Evolutionary conservation across 1,140 invertebrate species (phyloP).

Genomic region (Cotesia chilonis): DNA sequence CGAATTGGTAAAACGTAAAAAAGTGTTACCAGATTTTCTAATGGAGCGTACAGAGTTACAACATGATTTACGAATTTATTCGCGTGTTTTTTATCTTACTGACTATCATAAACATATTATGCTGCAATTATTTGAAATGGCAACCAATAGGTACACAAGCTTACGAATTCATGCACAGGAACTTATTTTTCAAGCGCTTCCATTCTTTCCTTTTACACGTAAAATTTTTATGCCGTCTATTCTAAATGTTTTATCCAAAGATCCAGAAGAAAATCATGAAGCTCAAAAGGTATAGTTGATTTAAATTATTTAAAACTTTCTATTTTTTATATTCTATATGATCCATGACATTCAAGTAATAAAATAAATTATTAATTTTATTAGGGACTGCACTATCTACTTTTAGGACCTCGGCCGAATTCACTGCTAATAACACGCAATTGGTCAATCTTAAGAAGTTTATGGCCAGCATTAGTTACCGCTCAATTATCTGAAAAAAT

Average conservation of each 20-base stretch:
- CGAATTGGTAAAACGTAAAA: constrained; percentile 70
- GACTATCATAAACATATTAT: constrained; percentile 71
- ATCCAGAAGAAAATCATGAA: constrained; percentile 73
- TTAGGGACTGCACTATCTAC: constrained; percentile 79
- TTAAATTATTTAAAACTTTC: constrained; percentile 17
- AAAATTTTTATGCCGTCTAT: constrained; percentile 69
- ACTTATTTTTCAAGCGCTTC: constrained; percentile 65
- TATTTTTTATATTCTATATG: neutral
- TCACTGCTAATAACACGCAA: constrained; percentile 76
- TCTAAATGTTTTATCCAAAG: constrained; percentile 68
- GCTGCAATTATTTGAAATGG: constrained; percentile 71
- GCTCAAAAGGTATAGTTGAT: constrained; percentile 71
- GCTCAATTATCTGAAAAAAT: constrained; percentile 83
- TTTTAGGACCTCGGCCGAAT: constrained; percentile 72
- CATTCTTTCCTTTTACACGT: constrained; percentile 71
- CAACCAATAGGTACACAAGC: constrained; percentile 75
- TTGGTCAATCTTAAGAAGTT: constrained; percentile 75
- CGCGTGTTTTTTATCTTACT: constrained; percentile 62
- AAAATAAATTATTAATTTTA: constrained; percentile 1
- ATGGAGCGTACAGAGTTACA: constrained; percentile 74
- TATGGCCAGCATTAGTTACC: constrained; percentile 81
- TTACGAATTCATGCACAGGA: constrained; percentile 73
- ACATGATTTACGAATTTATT: constrained; percentile 71
- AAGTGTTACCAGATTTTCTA: constrained; percentile 72
- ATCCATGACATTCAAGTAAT: neutral